phyloP scores from a whole-genome alignment of 2,888 invertebrate species.

The Orthosia gracilis region DNA sequence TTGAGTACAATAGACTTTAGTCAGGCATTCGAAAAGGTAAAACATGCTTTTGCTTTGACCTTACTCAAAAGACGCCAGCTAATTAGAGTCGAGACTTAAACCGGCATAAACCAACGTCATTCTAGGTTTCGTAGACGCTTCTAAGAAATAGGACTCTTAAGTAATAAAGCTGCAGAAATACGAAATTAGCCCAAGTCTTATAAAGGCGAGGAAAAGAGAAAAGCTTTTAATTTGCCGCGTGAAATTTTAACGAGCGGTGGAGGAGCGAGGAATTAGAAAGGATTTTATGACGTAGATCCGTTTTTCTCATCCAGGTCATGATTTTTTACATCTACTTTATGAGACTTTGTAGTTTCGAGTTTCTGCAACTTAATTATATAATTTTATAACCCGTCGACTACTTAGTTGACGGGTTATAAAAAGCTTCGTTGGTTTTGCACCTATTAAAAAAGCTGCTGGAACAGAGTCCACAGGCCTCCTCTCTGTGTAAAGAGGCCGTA shows the following conservation, averaged over 20 bases:
- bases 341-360: neutral
- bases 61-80: neutral
- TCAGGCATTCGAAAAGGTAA: neutral
- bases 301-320: neutral
- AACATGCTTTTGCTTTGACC: neutral
- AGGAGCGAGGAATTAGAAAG: conserved; percentile 13
- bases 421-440: no score
- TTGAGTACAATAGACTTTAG: neutral
- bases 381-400: neutral
- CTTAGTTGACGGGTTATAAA: no score
- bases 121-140: neutral
- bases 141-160: conserved; percentile 5
- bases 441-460: no score
- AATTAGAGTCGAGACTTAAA: conserved; percentile 1
- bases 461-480: no score
- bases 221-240: conserved; percentile 1
- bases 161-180: conserved; percentile 20
- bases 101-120: neutral
- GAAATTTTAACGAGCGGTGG: conserved; percentile 34
- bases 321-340: neutral
- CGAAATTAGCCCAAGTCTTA: conserved; percentile 11
- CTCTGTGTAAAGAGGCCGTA: no score
- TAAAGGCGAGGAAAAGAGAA: conserved; percentile 14
- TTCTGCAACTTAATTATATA: neutral
- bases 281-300: neutral